Percentiles rank a stretch among this genome's conserved stretches.
Evolutionary conservation across 2,888 invertebrate genomes (phyloP).

Genomic region (Rhopalosiphum nymphaeae): DNA sequence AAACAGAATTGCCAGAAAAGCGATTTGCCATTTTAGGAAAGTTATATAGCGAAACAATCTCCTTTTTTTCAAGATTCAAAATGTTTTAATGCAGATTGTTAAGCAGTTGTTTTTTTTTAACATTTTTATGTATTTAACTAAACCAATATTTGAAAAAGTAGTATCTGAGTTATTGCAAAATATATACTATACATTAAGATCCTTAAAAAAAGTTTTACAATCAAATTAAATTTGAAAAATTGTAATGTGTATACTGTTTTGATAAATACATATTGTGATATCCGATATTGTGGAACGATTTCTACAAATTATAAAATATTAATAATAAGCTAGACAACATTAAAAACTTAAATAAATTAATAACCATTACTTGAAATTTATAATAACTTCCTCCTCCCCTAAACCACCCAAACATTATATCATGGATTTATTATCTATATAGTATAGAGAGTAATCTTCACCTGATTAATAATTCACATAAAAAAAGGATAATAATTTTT

Average conservation of each 20-base stretch:
- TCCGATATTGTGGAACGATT: not conserved
- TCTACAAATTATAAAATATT: not conserved
- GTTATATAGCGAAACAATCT: not conserved
- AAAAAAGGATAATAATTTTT: no score
- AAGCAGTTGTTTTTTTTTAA: not conserved
- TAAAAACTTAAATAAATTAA: not conserved
- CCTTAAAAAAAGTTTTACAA: not conserved
- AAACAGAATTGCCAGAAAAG: not conserved
- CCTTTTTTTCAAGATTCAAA: not conserved
- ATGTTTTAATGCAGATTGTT: not conserved
- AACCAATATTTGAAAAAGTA: not conserved
- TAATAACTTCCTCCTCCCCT: no score
- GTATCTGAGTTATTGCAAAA: not conserved
- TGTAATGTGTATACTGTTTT: not conserved
- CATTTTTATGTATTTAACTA: not conserved
- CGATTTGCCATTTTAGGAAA: not conserved
- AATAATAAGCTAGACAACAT: not conserved
- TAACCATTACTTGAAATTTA: not conserved
- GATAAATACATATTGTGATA: no score
- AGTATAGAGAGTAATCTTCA: not conserved
- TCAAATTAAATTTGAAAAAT: not conserved
- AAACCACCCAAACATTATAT: not conserved
- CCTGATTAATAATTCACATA: no score
- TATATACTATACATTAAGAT: not conserved
- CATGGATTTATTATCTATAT: not conserved